Conservation (phyloP, 92 coral and sea anemone species). For the Porites cylindrica region DNA sequence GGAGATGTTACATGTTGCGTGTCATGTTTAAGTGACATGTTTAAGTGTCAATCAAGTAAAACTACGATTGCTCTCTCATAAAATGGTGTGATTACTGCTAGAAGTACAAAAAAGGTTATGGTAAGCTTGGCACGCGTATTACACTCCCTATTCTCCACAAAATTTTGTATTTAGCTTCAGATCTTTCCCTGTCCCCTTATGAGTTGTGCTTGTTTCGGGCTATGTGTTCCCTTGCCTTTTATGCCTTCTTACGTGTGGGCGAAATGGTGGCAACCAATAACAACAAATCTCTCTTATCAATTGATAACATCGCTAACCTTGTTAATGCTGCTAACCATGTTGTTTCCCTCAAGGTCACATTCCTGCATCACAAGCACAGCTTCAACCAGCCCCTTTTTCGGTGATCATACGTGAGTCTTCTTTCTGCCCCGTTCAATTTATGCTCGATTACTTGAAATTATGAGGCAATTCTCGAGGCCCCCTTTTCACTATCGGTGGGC, state of each 20-base stretch:
- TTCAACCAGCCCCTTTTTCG: constrained; percentile 72
- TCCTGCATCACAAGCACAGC: constrained; percentile 66
- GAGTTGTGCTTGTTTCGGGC: constrained; percentile 50
- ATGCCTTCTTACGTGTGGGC: constrained; percentile 63
- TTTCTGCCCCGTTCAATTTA: constrained; percentile 62
- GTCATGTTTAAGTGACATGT: no score
- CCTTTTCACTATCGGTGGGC: constrained; percentile 49
- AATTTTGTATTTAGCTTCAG: constrained; percentile 33
- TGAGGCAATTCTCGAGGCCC: constrained; percentile 62
- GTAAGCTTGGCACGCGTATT: constrained; percentile 57
- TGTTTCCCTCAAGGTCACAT: constrained; percentile 51
- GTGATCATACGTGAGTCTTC: constrained; percentile 49
- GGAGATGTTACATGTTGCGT: no score
- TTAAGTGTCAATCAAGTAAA: no score
- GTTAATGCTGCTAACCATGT: constrained; percentile 30
- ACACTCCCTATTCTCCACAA: constrained; percentile 57
- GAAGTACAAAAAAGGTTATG: constrained; percentile 21
- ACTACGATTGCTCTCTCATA: no score
- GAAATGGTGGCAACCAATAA: constrained; percentile 53
- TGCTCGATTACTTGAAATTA: constrained; percentile 57
- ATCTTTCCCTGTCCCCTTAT: constrained; percentile 35
- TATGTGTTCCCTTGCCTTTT: constrained; percentile 70
- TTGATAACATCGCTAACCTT: constrained; percentile 52
- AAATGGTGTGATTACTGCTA: no score
- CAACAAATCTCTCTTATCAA: constrained; percentile 38